Evolutionary conservation across 2,888 invertebrate genomes (phyloP).

Genomic region (Drosophila borborema): DNA sequence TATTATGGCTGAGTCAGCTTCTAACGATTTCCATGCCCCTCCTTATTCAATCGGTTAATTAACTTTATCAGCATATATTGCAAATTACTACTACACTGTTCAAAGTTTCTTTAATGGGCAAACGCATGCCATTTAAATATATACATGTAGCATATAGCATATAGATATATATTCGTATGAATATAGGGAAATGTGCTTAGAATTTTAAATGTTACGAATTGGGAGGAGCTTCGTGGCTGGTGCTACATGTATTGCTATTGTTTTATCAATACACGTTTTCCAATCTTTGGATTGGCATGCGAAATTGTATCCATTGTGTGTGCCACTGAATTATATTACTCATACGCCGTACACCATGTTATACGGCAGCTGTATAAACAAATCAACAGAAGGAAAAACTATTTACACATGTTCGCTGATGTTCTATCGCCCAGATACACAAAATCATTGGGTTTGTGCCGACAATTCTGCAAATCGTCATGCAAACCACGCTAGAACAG

Average conservation of each 20-base stretch:
- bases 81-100: constrained; percentile 32
- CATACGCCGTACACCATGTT: constrained; percentile 27
- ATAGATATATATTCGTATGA: constrained; percentile 17
- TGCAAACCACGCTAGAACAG: constrained; percentile 95
- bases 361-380: constrained; percentile 70
- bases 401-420: constrained; percentile 33
- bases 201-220: constrained; percentile 57
- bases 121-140: constrained; percentile 48
- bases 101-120: constrained; percentile 45
- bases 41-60: constrained; percentile 63
- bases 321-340: constrained; percentile 31
- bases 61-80: constrained; percentile 73
- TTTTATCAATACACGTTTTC: constrained; percentile 52
- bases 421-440: constrained; percentile 88
- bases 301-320: constrained; percentile 26
- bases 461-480: constrained; percentile 95
- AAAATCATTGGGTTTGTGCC: constrained; percentile 99
- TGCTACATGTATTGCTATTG: constrained; percentile 43
- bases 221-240: constrained; percentile 26
- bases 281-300: constrained; percentile 32
- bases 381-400: constrained; percentile 34
- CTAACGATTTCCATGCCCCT: constrained; percentile 69
- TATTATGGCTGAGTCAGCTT: constrained; percentile 70
- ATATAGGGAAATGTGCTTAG: constrained; percentile 51
- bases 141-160: constrained; percentile 1